phyloP scores from a whole-genome alignment of 1,140 invertebrate species.

The Stenopsyche tienmushanensis region DNA sequence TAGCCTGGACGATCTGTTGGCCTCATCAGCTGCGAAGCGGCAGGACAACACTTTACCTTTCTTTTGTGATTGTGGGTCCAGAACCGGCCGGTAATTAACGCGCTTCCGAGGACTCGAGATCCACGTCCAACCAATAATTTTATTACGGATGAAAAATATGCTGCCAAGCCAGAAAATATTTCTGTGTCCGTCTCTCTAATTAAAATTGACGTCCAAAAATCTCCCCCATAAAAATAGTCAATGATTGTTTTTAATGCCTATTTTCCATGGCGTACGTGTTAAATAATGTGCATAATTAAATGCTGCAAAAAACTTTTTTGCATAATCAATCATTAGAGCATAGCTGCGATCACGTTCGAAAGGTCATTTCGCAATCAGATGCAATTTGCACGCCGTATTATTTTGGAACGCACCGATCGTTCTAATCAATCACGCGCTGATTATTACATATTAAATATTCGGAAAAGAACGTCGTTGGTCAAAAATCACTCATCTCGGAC shows the following conservation, averaged over 20 bases:
- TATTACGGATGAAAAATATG: too few species aligned
- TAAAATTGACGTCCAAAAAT: too few species aligned
- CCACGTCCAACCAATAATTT: neutral
- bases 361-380: constrained; percentile 8
- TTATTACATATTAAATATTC: constrained; percentile 22
- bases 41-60: constrained; percentile 20
- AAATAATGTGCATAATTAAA: too few species aligned
- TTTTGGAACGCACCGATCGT: neutral
- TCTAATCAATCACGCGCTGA: constrained; percentile 27
- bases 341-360: neutral
- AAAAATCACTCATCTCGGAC: constrained; percentile 15
- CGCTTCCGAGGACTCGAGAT: constrained; percentile 1
- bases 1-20: constrained; percentile 34
- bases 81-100: constrained; percentile 17
- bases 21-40: constrained; percentile 28
- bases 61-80: constrained; percentile 3
- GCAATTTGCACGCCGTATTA: neutral
- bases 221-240: too few species aligned
- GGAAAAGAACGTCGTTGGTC: constrained; percentile 24
- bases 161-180: too few species aligned
- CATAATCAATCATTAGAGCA: neutral
- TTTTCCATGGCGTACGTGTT: too few species aligned
- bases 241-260: too few species aligned
- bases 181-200: too few species aligned
- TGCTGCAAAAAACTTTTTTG: too few species aligned